Conservation (phyloP, 2,888 invertebrate genomes). For the Scaeva pyrastri region DNA sequence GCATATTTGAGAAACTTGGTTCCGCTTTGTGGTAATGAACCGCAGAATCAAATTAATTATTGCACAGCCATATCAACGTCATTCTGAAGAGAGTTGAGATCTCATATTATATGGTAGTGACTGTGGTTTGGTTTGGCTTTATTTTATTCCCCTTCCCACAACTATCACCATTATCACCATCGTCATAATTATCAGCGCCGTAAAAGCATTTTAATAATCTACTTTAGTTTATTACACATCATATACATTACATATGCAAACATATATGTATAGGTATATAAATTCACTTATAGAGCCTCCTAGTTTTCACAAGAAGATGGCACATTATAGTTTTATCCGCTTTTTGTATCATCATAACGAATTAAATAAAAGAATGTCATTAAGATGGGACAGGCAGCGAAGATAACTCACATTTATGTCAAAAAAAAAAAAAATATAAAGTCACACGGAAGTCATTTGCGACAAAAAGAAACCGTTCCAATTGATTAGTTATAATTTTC, state of each 20-base stretch:
- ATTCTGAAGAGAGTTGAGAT: slow-evolving; percentile 42
- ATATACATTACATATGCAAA: too few relatives aligned
- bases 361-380: slow-evolving; percentile 41
- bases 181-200: slow-evolving; percentile 21
- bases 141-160: slow-evolving; percentile 10
- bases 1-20: slow-evolving; percentile 20
- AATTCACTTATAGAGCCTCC: neutral
- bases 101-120: neutral
- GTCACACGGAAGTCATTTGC: slow-evolving; percentile 57
- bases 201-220: slow-evolving; percentile 45
- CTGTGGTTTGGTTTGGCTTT: slow-evolving; percentile 9
- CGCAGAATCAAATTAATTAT: slow-evolving; percentile 68
- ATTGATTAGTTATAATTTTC: neutral
- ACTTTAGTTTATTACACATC: slow-evolving; percentile 5
- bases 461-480: slow-evolving; percentile 29
- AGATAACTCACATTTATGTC: slow-evolving; percentile 38
- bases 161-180: slow-evolving; percentile 2
- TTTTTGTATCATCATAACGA: slow-evolving; percentile 17
- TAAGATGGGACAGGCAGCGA: slow-evolving; percentile 40
- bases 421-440: slow-evolving; percentile 34
- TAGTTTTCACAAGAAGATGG: neutral
- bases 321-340: slow-evolving; percentile 29
- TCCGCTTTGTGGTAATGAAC: slow-evolving; percentile 46
- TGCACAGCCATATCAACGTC: slow-evolving; percentile 57
- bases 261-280: neutral